These are phyloP conservation scores for Anguilla anguilla DNA, from an alignment of 2,797 vertebrate genomes.

Conservation along the genomic window DNA sequence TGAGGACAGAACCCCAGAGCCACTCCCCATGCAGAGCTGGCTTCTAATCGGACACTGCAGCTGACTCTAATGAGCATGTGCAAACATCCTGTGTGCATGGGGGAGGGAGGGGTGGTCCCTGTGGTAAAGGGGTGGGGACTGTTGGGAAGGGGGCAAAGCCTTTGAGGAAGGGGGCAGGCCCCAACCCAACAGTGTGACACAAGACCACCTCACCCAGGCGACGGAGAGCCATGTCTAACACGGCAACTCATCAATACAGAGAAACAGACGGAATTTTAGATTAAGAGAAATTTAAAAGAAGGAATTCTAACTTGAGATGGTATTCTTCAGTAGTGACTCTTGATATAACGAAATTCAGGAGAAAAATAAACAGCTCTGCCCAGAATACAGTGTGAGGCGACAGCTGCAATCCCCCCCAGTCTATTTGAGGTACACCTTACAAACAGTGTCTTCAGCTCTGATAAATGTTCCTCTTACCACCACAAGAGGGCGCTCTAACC, in stretches of 20 bases:
- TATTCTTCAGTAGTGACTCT: background rate
- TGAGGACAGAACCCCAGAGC: background rate
- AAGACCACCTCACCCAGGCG: background rate
- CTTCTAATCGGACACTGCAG: too few relatives aligned
- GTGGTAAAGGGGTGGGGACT: too few relatives aligned
- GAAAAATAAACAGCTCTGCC: too few relatives aligned
- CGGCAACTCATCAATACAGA: background rate
- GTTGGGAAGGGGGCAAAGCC: too few relatives aligned
- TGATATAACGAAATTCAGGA: background rate
- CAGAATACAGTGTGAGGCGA: background rate
- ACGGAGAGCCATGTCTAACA: background rate
- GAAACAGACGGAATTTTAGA: background rate
- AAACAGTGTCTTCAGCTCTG: background rate
- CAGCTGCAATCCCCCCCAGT: background rate
- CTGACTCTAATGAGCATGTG: too few relatives aligned
- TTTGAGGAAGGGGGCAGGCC: background rate
- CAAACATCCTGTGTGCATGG: too few relatives aligned
- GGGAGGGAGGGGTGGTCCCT: too few relatives aligned
- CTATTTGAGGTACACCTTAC: background rate
- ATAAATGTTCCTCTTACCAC: background rate
- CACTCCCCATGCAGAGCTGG: too few relatives aligned
- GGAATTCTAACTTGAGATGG: background rate
- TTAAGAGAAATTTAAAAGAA: background rate
- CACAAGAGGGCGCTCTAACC: constrained; percentile 27
- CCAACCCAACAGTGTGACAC: background rate